Conservation (phyloP, 2,113 vertebrate genomes). For the Dasyornis broadbenti region DNA sequence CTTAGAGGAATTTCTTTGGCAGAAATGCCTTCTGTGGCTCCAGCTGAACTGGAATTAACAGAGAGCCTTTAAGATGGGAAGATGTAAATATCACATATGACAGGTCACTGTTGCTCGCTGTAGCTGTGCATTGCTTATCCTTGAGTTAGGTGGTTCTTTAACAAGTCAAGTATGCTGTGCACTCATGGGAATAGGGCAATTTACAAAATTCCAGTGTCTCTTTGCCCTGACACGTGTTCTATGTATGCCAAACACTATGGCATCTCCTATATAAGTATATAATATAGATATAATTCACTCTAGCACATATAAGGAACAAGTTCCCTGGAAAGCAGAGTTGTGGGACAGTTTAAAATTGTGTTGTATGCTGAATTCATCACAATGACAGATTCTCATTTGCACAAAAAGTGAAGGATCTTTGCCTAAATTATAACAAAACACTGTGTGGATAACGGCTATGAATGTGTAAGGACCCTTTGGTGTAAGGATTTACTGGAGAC, state of each 20-base stretch:
- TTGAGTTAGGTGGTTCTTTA: background rate
- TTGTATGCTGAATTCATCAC: slow-evolving; percentile 48
- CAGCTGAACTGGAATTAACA: background rate
- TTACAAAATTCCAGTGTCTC: background rate
- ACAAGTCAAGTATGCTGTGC: background rate
- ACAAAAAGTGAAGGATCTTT: slow-evolving; percentile 57
- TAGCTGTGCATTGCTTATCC: background rate
- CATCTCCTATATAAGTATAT: too few relatives aligned
- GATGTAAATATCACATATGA: background rate
- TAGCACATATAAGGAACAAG: background rate
- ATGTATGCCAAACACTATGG: background rate
- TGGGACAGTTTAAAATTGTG: slow-evolving; percentile 64
- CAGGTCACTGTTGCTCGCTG: background rate
- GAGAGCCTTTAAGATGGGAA: background rate
- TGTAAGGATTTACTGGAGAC: slow-evolving; percentile 31
- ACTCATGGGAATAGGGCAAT: background rate
- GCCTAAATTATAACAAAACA: slow-evolving; percentile 45
- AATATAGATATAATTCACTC: background rate
- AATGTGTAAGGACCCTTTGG: too few relatives aligned
- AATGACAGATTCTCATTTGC: slow-evolving; percentile 38
- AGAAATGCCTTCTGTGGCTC: slow-evolving; percentile 30
- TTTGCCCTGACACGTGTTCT: background rate
- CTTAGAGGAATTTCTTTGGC: background rate
- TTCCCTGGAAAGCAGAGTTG: background rate
- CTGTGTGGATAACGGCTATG: slow-evolving; percentile 25